phyloP scores from a whole-genome alignment of 2,113 vertebrate genomes.

The Heterocephalus glaber region DNA sequence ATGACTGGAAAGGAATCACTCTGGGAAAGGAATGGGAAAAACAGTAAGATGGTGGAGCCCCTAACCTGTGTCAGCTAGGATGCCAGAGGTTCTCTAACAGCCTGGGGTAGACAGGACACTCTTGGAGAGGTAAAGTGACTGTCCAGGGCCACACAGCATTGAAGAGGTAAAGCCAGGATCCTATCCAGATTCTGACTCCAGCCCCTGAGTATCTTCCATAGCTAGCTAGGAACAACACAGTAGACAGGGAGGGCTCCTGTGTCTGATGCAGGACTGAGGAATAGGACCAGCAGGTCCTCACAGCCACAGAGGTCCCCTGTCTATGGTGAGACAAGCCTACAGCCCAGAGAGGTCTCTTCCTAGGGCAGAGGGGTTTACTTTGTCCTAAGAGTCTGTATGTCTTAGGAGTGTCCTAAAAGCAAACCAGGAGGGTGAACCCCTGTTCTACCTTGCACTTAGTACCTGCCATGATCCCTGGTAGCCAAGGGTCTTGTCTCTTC shows the following conservation, averaged over 20 bases:
- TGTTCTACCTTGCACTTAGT: not conserved
- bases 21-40: not conserved
- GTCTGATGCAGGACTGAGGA: not conserved
- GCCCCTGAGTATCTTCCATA: fast-evolving
- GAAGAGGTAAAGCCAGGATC: not conserved
- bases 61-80: not conserved
- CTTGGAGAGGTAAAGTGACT: not conserved
- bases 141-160: not conserved
- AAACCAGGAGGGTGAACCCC: not conserved
- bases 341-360: not conserved
- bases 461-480: not conserved
- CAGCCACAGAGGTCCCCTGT: not conserved
- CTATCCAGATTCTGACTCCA: not conserved
- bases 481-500: not conserved
- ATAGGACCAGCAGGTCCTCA: not conserved
- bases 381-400: not conserved
- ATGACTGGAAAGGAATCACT: not conserved
- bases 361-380: not conserved
- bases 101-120: not conserved
- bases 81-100: not conserved
- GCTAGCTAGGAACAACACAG: not conserved
- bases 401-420: not conserved
- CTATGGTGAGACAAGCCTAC: not conserved
- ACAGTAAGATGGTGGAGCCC: not conserved
- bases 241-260: not conserved